Evolutionary conservation across 2,113 vertebrate genomes (phyloP), one percentile per base, ranked within the genome.

Genomic region (Pithys albifrons): DNA sequence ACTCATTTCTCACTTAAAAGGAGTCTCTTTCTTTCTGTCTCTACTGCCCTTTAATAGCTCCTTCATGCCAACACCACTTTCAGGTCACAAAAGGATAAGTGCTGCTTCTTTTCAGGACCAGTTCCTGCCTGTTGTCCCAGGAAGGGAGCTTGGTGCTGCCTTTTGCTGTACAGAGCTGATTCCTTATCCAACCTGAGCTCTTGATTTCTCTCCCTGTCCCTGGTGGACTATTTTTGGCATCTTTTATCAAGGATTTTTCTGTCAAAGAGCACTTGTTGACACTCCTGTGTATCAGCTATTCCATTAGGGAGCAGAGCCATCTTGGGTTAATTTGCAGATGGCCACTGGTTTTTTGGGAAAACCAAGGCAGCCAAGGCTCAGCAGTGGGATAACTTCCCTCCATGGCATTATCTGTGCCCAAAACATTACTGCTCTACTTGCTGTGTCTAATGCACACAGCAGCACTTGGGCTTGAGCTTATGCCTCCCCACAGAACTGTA

Each of bases 1-100:
- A 88, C 41, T 84, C 43, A 93, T 89, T 95, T 89, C 49, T 91
- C 64, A 88, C 51, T 75, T 82, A 45, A 87, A 79, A 92, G 39
- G 8, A 91, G 3, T 19, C 52, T 75, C 51, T 74, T 77, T 71
- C 35, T 73, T 73, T 61, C 64, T 84, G 45, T 58, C 58, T 94
- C 57, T 31, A 41, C 59, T 10, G 35, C 52, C 59, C 88, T 85
- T 80, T 81, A 81, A 65, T 16, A 74, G 65, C 43, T 90, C 73
- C 45, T 73, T 72, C 66, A 72, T 28, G 27, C n/a, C 29, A 16
- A 43, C 37, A 51, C 27, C 54, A 59, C 76, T 89, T 89, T 71
- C 49, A 43, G 85, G 76, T 81, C 83, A 84, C 1, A 2, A 48
- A 45, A 54, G 82, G 51, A 71, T 1, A 5, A 57, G 49, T 5